These are phyloP conservation scores for Megastigmus dorsalis DNA, from an alignment of 2,888 invertebrate species.

Conservation along the genomic window DNA sequence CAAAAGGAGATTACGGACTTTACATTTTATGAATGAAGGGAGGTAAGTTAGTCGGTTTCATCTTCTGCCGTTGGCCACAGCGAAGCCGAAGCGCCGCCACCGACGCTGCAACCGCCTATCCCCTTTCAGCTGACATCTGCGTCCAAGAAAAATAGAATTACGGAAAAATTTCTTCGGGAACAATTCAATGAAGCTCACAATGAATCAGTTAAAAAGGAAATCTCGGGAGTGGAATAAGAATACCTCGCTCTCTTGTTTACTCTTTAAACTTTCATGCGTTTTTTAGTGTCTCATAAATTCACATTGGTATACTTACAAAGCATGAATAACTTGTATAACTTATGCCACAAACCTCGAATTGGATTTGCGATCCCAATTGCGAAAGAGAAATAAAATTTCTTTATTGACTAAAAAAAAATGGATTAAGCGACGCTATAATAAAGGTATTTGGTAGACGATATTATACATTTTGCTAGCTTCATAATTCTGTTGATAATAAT, in stretches of 20 bases:
- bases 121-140: neutral
- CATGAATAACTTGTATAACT: neutral
- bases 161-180: neutral
- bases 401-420: no score
- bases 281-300: constrained; percentile 17
- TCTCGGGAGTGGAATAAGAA: constrained; percentile 2
- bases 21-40: constrained; percentile 40
- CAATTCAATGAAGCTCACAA: constrained; percentile 13
- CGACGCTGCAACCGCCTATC: no score
- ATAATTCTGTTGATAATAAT: no score
- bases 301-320: constrained; percentile 9
- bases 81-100: no score
- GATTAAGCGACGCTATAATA: no score
- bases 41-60: constrained; percentile 33
- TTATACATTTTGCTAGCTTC: no score
- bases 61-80: neutral
- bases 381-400: no score
- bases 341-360: no score
- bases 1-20: constrained; percentile 37
- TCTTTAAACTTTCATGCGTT: constrained; percentile 15
- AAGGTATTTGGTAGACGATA: no score
- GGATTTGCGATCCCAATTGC: no score
- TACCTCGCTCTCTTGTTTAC: no score
- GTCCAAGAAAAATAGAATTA: constrained; percentile 9
- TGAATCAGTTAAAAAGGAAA: neutral